These are phyloP conservation scores for Megamerina dolium DNA, from an alignment of 2,888 invertebrate genomes.

Conservation along the genomic window DNA sequence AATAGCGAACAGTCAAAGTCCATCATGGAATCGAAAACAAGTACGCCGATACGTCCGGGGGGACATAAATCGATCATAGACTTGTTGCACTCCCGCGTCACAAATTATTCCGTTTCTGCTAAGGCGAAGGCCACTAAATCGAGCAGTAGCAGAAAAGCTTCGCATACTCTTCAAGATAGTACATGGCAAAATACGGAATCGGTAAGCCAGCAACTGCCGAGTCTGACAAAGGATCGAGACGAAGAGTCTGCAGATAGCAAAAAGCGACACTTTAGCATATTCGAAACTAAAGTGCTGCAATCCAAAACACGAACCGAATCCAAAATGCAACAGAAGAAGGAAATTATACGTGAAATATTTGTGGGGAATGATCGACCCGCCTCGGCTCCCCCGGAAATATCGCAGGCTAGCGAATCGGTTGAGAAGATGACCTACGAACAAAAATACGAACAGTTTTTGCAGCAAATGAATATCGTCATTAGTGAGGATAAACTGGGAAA, in stretches of 20 bases:
- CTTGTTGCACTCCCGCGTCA: constrained; percentile 44
- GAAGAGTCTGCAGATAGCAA: constrained; percentile 22
- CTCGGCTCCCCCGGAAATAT: constrained; percentile 64
- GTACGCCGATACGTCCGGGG: constrained; percentile 1
- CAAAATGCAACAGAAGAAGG: constrained; percentile 64
- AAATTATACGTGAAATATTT: constrained; percentile 76
- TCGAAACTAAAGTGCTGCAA: constrained; percentile 66
- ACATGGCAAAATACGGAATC: constrained; percentile 41
- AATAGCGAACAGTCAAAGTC: constrained; percentile 9
- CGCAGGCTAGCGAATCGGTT: constrained; percentile 30
- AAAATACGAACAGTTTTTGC: constrained; percentile 44
- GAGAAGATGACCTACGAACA: constrained; percentile 38
- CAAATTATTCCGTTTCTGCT: constrained; percentile 18
- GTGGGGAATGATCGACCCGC: constrained; percentile 68
- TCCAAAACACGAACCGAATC: constrained; percentile 72
- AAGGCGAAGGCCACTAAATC: constrained; percentile 9
- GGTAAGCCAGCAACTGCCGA: constrained; percentile 30
- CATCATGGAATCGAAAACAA: constrained; percentile 4
- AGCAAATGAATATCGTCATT: constrained; percentile 40
- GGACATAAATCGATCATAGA: constrained; percentile 46
- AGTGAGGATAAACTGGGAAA: constrained; percentile 31
- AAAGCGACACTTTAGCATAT: constrained; percentile 49
- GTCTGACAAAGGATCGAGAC: constrained; percentile 18
- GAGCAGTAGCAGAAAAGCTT: constrained; percentile 1
- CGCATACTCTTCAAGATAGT: constrained; percentile 31